Evolutionary conservation across 2,888 invertebrate species (phyloP), one percentile per base, ranked within the genome.

Genomic region (Macrosiphum euphorbiae): DNA sequence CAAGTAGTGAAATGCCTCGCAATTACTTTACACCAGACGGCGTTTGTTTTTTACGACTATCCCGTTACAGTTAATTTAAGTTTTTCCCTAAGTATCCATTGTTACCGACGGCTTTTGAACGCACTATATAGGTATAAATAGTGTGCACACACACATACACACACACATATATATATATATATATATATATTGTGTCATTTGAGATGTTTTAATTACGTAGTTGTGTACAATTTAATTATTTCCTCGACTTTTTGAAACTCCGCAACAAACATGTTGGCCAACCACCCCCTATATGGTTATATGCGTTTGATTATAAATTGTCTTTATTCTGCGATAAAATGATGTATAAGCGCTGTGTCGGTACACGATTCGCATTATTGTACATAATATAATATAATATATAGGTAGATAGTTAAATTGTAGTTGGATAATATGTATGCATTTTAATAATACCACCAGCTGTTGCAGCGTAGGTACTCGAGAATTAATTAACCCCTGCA

Each of bases 21-120:
- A 16, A 41, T 84, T 35, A 41, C 24, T 24, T 84, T 88, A 41
- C 4, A 88, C 26, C 41, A 24, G 1, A 16, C 26, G 26, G 24
- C 26, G 87, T 35, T 52, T 88, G 87, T 52, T 55, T 88, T 88
- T 55, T 55, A 88, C n/a, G 87, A 87, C 87, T 35, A 50, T n/a
- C 20, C 35, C n/a, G 52, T 88, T 88, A 41, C 24, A 55, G 88
- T 35, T 88, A 88, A 35, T 88, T 55, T 41, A 41, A 88, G 55
- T 88, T 88, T 55, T 35, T 55, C 55, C 26, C 55, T 11, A 24
- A 88, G 41, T 88, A 55, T 55, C 41, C 8, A 26, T 52, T 67
- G 67, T 67, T 67, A 55, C 0, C 13, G n/a, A 67, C n/a, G 67
- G 5, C 13, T 67, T 67, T 67, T 67, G 67, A 16, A 67, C 4